phyloP scores from a whole-genome alignment of 2,888 invertebrate genomes.

The Hyposoter didymator region DNA sequence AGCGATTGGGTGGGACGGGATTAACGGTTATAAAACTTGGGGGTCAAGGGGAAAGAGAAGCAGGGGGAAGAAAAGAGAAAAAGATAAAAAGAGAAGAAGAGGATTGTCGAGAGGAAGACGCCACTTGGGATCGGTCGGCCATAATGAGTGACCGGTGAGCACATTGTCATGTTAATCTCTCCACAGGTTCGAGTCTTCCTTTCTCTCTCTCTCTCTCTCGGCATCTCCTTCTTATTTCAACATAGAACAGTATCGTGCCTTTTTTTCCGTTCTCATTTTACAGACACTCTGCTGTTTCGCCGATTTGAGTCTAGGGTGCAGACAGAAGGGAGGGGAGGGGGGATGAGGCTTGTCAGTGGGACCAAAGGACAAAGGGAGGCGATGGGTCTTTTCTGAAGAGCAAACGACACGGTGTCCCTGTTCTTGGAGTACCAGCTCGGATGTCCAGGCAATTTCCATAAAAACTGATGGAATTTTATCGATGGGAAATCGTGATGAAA shows the following conservation, averaged over 20 bases:
- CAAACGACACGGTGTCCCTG: conserved; percentile 36
- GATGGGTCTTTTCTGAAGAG: conserved; percentile 78
- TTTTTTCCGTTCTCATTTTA: conserved; percentile 48
- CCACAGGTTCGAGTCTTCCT: conserved; percentile 70
- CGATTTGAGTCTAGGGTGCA: conserved; percentile 69
- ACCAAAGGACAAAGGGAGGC: conserved; percentile 79
- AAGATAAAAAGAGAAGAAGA: conserved; percentile 54
- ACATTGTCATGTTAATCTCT: conserved; percentile 82
- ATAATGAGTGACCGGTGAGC: conserved; percentile 82
- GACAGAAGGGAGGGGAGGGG: conserved; percentile 61
- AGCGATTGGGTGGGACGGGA: conserved; percentile 12
- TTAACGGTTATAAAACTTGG: conserved; percentile 32
- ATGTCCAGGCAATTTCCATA: conserved; percentile 38
- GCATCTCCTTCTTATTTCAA: conserved; percentile 4
- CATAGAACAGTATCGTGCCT: conserved; percentile 20
- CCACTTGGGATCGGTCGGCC: conserved; percentile 73
- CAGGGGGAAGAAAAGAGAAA: conserved; percentile 19
- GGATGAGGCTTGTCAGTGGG: conserved; percentile 69
- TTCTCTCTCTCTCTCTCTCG: conserved; percentile 44
- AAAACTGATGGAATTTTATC: not conserved
- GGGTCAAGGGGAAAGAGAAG: conserved; percentile 2
- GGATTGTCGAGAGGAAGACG: conserved; percentile 63
- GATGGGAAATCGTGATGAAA: not conserved
- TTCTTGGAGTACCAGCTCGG: conserved; percentile 19
- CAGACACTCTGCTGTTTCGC: conserved; percentile 61